These are phyloP conservation scores for Xenops minutus DNA, from an alignment of 2,797 vertebrate species.

Conservation along the genomic window DNA sequence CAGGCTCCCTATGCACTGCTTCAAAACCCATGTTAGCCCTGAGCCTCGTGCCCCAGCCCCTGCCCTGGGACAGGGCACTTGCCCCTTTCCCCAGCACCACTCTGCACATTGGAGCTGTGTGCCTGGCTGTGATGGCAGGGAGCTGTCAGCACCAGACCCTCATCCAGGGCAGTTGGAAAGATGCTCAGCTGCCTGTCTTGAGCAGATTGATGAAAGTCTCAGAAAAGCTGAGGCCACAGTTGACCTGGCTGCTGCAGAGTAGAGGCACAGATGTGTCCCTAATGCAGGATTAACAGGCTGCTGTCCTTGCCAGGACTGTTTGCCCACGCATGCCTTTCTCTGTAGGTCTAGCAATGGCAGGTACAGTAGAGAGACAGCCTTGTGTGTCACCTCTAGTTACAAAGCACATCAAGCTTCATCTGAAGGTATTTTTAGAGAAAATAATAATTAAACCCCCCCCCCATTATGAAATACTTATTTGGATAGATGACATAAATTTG, in stretches of 20 bases:
- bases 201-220: not conserved
- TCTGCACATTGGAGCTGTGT: fast-evolving
- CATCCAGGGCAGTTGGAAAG: not conserved
- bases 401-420: not conserved
- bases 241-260: not conserved
- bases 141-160: fast-evolving
- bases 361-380: not conserved
- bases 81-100: not conserved
- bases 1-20: not conserved
- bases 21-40: fast-evolving
- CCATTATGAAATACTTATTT: not conserved
- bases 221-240: not conserved
- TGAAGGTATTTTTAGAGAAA: not conserved
- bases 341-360: not conserved
- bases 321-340: fast-evolving
- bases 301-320: not conserved
- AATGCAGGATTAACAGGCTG: not conserved
- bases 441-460: too few species aligned
- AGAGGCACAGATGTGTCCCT: not conserved
- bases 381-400: not conserved
- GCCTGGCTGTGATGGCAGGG: fast-evolving
- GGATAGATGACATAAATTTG: not conserved
- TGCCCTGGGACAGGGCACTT: not conserved
- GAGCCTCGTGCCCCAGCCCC: not conserved
- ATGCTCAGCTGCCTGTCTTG: not conserved